phyloP scores from a whole-genome alignment of 2,113 vertebrate genomes.

The Corythaeola cristata region DNA sequence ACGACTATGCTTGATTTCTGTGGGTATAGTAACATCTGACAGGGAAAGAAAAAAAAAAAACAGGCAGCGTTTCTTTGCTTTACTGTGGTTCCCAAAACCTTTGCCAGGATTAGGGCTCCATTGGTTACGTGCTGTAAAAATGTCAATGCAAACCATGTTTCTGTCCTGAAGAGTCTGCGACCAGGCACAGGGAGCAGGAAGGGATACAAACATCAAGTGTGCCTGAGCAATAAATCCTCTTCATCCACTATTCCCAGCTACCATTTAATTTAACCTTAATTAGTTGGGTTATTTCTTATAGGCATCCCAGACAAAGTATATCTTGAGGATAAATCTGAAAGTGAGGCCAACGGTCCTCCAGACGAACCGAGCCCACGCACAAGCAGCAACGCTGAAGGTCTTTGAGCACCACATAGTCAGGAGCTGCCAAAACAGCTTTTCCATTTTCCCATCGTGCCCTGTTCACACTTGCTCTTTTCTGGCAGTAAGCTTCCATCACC shows the following conservation, averaged over 20 bases:
- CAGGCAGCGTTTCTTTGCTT: background rate
- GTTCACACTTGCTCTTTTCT: background rate
- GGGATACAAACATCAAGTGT: background rate
- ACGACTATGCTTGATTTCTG: background rate
- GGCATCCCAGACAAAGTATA: background rate
- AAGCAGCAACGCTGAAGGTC: background rate
- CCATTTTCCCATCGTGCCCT: background rate
- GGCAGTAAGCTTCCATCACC: background rate
- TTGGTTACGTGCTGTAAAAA: background rate
- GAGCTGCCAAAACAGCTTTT: background rate
- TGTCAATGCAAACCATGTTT: background rate
- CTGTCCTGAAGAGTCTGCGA: background rate
- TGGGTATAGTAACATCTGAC: background rate
- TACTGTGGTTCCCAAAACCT: background rate
- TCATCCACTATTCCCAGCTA: background rate
- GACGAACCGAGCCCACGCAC: accelerated
- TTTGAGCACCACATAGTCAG: accelerated
- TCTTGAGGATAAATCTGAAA: background rate
- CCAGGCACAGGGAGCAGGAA: background rate
- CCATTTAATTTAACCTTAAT: background rate
- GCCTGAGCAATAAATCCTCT: background rate
- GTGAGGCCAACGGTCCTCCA: background rate
- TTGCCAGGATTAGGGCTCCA: background rate
- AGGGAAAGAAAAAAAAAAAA: background rate
- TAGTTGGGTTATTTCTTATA: background rate